Evolutionary conservation across 2,797 vertebrate species (phyloP), one percentile per base, ranked within the genome.

Genomic region (Artibeus jamaicensis): DNA sequence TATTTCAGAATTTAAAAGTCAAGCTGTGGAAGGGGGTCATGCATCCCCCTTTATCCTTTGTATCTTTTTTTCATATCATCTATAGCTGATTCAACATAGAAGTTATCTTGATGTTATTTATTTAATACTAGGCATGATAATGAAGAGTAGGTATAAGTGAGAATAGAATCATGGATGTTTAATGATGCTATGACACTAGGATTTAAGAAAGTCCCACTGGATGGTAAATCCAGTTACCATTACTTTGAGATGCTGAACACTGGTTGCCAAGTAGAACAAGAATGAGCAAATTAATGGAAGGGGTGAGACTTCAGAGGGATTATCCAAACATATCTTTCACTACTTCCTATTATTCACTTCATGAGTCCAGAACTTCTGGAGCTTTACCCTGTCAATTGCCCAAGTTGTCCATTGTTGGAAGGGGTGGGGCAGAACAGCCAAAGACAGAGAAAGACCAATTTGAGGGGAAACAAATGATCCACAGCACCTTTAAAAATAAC

Each of bases 371-470:
- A 96, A 93, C 71, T 87, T 95, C 83, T 77, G 10, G 19, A 86
- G n/a, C 82, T 96, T 97, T 42, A 0, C 86, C 88, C 84, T 94
- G 48, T 77, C 57, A 26, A 44, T 91, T 96, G 67, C 86, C 70
- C 53, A 91, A 97, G 91, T 32, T 91, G 59, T n/a, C 18, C 46
- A 65, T 93, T 96, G 86, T 95, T 95, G 76, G 70, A 86, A 53
- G 78, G 81, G 86, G 86, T 96, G 76, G 37, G 19, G 79, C 65
- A 73, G 48, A 67, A 55, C 21, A 68, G 76, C 65, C 93, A 93
- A 91, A 79, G 78, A 24, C 34, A 83, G 21, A 89, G 50, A 93
- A 94, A 95, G 42, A 86, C 55, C 24, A 76, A 11, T 93, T 89
- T 46, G n/a, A 95, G 86, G 70, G 34, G 46, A 97, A 89, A 46